Percentiles rank a stretch among this genome's conserved stretches.
phyloP scores from a whole-genome alignment of 2,113 vertebrate species.

The Hydrolagus affinis region DNA sequence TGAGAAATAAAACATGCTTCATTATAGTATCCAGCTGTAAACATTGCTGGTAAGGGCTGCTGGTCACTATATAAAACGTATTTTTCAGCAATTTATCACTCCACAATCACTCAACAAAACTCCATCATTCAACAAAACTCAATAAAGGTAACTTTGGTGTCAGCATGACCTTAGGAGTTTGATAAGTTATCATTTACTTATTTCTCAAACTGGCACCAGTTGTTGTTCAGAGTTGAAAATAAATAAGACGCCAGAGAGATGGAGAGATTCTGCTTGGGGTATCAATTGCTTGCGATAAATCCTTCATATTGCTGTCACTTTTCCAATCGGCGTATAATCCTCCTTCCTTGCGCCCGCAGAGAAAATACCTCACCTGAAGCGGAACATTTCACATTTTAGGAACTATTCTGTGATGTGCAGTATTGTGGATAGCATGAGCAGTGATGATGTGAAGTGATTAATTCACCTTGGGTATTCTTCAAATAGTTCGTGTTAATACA shows the following conservation, averaged over 20 bases:
- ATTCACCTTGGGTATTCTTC: constrained; percentile 17
- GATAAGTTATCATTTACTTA: no score
- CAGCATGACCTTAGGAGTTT: not conserved
- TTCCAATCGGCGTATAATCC: not conserved
- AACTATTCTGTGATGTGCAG: not conserved
- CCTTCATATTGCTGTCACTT: not conserved
- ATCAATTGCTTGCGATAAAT: not conserved
- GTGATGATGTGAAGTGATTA: constrained; percentile 20
- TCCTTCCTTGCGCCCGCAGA: not conserved
- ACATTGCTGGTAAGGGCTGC: no score
- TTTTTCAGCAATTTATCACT: not conserved
- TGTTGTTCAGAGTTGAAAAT: not conserved
- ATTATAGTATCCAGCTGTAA: not conserved
- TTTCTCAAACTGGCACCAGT: not conserved
- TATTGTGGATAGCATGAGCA: constrained; percentile 3
- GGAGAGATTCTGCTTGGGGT: not conserved
- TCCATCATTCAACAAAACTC: not conserved
- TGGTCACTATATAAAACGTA: not conserved
- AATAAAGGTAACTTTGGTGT: not conserved
- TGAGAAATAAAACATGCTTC: not conserved
- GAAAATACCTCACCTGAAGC: constrained; percentile 8
- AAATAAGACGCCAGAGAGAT: not conserved
- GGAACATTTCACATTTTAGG: not conserved
- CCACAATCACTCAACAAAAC: not conserved
- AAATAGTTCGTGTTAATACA: constrained; percentile 20